These are phyloP conservation scores for Coenonympha glycerion DNA, from an alignment of 2,888 invertebrate species.

Conservation along the genomic window DNA sequence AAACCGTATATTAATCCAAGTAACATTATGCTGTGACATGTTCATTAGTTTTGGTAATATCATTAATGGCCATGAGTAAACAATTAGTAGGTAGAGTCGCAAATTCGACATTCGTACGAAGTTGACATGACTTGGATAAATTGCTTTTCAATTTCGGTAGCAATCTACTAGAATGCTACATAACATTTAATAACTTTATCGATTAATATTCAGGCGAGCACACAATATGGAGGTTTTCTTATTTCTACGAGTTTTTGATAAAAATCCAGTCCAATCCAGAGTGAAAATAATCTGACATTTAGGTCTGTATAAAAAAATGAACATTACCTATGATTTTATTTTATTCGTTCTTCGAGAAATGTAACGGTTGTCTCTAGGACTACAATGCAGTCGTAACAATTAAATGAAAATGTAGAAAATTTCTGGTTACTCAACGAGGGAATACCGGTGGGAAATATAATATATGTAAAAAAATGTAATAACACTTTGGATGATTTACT, in stretches of 20 bases:
- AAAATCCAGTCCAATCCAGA: too few species aligned
- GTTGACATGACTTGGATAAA: background rate
- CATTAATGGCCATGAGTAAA: background rate
- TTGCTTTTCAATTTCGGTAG: background rate
- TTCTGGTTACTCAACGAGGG: constrained; percentile 40
- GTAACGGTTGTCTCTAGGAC: background rate
- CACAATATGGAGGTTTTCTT: too few species aligned
- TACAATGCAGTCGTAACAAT: constrained; percentile 1
- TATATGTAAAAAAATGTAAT: background rate
- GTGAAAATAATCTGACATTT: too few species aligned
- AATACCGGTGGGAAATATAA: constrained; percentile 33
- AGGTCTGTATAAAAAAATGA: too few species aligned
- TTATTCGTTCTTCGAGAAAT: background rate
- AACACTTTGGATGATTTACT: background rate
- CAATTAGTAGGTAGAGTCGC: background rate
- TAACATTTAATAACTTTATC: too few species aligned
- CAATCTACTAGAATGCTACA: background rate
- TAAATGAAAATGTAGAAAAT: constrained; percentile 2
- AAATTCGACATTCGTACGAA: background rate
- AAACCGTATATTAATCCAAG: background rate
- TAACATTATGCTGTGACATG: background rate
- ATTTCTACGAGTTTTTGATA: too few species aligned
- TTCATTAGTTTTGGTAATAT: background rate
- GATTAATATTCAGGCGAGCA: too few species aligned
- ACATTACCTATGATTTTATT: too few species aligned